Evolutionary conservation across 2,888 invertebrate genomes (phyloP), one percentile per base, ranked within the genome.

Genomic region (Ryuthela nishihirai): DNA sequence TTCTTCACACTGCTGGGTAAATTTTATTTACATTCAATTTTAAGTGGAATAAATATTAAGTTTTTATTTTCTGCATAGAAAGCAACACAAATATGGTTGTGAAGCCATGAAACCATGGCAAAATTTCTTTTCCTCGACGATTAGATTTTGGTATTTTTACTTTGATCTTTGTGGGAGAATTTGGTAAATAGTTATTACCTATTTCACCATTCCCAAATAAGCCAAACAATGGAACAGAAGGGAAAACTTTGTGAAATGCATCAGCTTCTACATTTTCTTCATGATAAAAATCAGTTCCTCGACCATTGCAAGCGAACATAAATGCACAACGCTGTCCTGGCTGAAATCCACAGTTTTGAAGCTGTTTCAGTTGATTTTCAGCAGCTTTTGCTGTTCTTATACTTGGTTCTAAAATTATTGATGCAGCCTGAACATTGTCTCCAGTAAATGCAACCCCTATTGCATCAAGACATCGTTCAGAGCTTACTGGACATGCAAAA

Each of bases 151-250:
- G 15, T 7, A 35, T 18, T 18, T 12, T 39, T 39, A n/a, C 4
- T 4, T 15, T n/a, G 17, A 29, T 35, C n/a, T 24, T 35, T 9
- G 20, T 15, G n/a, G 39, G n/a, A 10, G 38, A 4, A 15, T 61
- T 26, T 21, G 69, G 69, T 12, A 67, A 44, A 54, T 65, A 67
- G 29, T 72, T 67, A 46, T 69, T 67, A 6, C 77, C 77, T n/a
- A 76, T 71, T 66, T 77, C 78, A 7, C 77, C 77, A 64, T 75
- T 73, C 12, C 77, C 76, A 67, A 76, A 77, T 54, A 76, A 71
- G 2, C 78, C 78, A 49, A 77, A 62, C n/a, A 77, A 60, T 0
- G 77, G 77, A 3, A 74, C 73, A 5, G 69, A 69, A 1, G 77
- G 77, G 63, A 76, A 78, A 45, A 72, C 53, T 62, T 72, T 72